Percentiles rank a stretch among this genome's conserved stretches.
Evolutionary conservation across 1,140 invertebrate genomes (phyloP).

Genomic region (Trichomalopsis sarcophagae): DNA sequence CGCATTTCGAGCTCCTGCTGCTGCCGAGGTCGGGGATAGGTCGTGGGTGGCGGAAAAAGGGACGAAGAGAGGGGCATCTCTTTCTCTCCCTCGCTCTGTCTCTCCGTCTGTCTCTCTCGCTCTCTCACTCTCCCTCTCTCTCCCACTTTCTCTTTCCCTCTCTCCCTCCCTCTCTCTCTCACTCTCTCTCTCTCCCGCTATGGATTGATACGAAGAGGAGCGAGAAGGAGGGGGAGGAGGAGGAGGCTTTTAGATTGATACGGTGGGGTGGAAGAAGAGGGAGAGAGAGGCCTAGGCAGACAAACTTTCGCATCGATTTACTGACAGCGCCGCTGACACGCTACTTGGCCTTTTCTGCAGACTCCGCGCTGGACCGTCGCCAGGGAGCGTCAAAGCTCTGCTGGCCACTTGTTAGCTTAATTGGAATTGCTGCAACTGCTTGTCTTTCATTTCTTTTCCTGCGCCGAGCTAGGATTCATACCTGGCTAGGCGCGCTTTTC

Average conservation of each 20-base stretch:
- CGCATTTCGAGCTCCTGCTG: not conserved
- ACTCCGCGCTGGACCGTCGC: not conserved
- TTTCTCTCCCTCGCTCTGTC: not conserved
- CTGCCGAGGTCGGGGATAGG: not conserved
- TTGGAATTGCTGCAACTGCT: not conserved
- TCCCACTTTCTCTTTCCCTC: not conserved
- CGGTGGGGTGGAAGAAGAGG: conserved; percentile 45
- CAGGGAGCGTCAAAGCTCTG: not conserved
- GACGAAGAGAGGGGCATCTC: not conserved
- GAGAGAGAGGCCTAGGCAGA: conserved; percentile 51
- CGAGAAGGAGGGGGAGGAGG: not conserved
- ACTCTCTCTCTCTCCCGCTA: not conserved
- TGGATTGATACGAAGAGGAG: not conserved
- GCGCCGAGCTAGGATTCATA: not conserved
- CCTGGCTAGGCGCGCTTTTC: not conserved
- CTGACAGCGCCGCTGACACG: conserved; percentile 56
- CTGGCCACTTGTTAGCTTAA: conserved; percentile 33
- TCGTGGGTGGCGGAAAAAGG: conserved; percentile 13
- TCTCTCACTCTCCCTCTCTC: not conserved
- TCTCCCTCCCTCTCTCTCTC: too few relatives aligned
- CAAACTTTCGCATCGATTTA: conserved; percentile 61
- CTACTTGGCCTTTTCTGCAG: conserved; percentile 25
- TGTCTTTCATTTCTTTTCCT: not conserved
- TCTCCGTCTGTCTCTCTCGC: not conserved
- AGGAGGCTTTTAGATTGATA: conserved; percentile 18